Evolutionary conservation across 2,888 invertebrate species (phyloP), one percentile per base, ranked within the genome.

Genomic region (Drosophila koepferae): DNA sequence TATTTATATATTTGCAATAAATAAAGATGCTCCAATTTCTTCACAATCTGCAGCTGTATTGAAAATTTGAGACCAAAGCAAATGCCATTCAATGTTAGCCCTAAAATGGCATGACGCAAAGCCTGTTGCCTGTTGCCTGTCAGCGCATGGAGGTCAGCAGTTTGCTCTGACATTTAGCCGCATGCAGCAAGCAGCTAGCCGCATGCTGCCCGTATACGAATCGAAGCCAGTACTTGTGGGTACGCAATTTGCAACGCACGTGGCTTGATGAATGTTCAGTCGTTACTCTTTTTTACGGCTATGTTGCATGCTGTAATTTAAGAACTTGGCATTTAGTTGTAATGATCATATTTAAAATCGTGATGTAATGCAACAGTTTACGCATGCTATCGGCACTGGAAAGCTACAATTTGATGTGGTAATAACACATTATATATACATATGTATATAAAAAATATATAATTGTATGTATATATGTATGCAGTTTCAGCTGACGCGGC

Each of bases 181-280:
- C 55, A 63, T 63, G 48, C 49, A 54, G 63, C 74, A 40, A 40
- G 58, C 58, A 40, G 5, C 51, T 46, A 86, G 55, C 54, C 46
- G 7, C 74, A 34, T 64, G 59, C 78, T 68, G 77, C 49, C 72
- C 75, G 69, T 85, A 77, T 28, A 46, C 28, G 23, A n/a, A 64
- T 68, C 3, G 9, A 18, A 43, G 61, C 43, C 23, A 68, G 46
- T 51, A 53, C 40, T 63, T 46, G 62, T 53, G 41, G 69, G 67
- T 72, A 85, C 85, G 85, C 85, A 83, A 89, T 89, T 89, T 72
- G 87, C 80, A 74, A 81, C 85, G 84, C 85, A 85, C 89, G 89
- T 89, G 79, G 53, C 74, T 78, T 80, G 78, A 86, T 84, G 80
- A 85, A 78, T 78, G 72, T 69, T 63, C 71, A 63, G 63, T 63